These are phyloP conservation scores for Halesus radiatus DNA, from an alignment of 1,140 invertebrate species.

Conservation along the genomic window DNA sequence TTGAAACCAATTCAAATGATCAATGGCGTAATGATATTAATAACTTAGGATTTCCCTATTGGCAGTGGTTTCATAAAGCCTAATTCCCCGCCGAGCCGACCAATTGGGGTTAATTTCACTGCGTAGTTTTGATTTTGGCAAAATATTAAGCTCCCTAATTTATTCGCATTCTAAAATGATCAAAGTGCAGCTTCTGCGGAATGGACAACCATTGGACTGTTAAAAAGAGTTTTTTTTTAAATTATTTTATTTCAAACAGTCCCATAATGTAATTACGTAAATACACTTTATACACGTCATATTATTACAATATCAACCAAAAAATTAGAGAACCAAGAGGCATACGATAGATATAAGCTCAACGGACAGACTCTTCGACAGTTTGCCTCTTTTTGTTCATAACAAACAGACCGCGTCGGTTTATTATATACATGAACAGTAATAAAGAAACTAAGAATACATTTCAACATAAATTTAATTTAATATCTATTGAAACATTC, in stretches of 20 bases:
- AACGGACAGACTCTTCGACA: too few relatives aligned
- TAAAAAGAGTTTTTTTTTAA: background rate
- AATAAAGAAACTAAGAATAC: too few relatives aligned
- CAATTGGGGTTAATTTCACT: constrained; percentile 47
- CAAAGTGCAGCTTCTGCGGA: constrained; percentile 8
- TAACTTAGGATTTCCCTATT: constrained; percentile 18
- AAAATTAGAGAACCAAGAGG: too few relatives aligned
- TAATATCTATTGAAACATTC: too few relatives aligned
- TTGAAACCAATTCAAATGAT: constrained; percentile 25
- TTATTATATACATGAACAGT: too few relatives aligned
- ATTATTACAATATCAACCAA: too few relatives aligned
- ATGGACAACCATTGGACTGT: background rate
- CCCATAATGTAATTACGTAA: too few relatives aligned
- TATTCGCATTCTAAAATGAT: constrained; percentile 51
- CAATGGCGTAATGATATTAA: constrained; percentile 38
- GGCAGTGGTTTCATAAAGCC: constrained; percentile 29
- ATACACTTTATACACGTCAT: too few relatives aligned
- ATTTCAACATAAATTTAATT: too few relatives aligned
- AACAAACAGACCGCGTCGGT: too few relatives aligned
- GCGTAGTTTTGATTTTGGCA: constrained; percentile 53
- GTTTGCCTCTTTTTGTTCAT: too few relatives aligned
- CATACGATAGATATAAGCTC: too few relatives aligned
- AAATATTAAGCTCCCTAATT: constrained; percentile 56
- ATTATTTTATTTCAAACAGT: background rate
- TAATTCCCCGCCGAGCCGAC: constrained; percentile 42